Evolutionary conservation across 2,113 vertebrate species (phyloP).

Genomic region (Gyps fulvus): DNA sequence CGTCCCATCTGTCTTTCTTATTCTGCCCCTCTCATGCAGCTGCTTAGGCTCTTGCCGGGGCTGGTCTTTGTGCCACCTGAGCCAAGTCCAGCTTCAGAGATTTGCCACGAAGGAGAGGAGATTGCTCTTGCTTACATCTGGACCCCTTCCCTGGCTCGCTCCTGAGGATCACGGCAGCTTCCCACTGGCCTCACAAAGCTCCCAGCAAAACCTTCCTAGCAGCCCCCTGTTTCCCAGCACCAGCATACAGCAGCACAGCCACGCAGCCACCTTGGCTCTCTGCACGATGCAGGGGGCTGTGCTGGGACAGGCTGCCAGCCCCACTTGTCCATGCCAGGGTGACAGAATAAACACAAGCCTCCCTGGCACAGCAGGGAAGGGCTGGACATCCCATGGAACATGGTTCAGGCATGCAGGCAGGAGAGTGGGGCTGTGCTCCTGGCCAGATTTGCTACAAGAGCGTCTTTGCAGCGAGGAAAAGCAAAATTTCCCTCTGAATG

Average conservation of each 20-base stretch:
- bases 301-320: not conserved
- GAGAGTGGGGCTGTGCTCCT: rapidly evolving
- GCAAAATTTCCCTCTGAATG: not conserved
- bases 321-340: not conserved
- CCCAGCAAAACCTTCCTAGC: not conserved
- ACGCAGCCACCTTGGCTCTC: not conserved
- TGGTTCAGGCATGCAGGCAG: not conserved
- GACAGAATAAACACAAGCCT: too few relatives aligned
- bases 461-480: not conserved
- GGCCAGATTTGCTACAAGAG: not conserved
- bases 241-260: not conserved
- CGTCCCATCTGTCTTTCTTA: not conserved
- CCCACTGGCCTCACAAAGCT: not conserved
- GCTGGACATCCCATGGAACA: not conserved
- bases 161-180: not conserved
- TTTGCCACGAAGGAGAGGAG: not conserved
- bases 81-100: not conserved
- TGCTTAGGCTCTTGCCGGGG: not conserved
- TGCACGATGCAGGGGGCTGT: not conserved
- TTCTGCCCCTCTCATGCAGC: not conserved
- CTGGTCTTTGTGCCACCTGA: not conserved
- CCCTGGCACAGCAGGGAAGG: not conserved
- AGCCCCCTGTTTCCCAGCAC: not conserved
- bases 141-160: not conserved
- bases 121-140: not conserved